Evolutionary conservation across 92 coral and sea anemone species (phyloP), one percentile per base, ranked within the genome.

Genomic region (Phymanthus crucifer): DNA sequence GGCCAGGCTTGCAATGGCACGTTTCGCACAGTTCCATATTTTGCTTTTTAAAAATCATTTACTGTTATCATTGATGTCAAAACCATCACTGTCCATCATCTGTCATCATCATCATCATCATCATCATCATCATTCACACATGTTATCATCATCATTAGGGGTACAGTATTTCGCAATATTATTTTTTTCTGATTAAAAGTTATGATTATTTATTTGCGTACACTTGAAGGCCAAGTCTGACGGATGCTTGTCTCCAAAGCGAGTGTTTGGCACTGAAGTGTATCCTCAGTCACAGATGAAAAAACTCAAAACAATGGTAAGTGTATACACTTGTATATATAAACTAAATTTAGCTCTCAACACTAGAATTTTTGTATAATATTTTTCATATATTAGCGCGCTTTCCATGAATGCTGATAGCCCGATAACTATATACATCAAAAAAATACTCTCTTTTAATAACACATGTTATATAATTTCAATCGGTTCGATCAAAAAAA

Each of bases 221-320:
- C 32, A 27, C 65, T 37, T 24, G 45, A 48, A 77, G 81, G 81
- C 72, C 24, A 77, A 64, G 54, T 65, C 81, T 40, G 57, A 26
- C 57, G 81, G 56, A 32, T n/a, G 26, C 23, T 61, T 71, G 11
- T 77, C 81, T 6, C 81, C 81, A 36, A 77, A 77, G 40, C 71
- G 72, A 64, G 72, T 69, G 18, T 5, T 77, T 34, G 31, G 58
- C 14, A 77, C 64, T 52, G 56, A 50, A 26, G 34, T 66, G 56
- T 56, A 56, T 37, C 40, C 72, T n/a, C 64, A 54, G 64, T 23
- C 50, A 50, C 81, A 77, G 81, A 32, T 77, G 72, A 77, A 77
- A 36, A 77, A 77, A 23, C 58, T 77, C 35, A 77, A 77, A 26
- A 77, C 81, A n/a, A 64, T 77, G 81, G 81, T 64, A 26, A 61